These are phyloP conservation scores for Choloepus didactylus DNA, from an alignment of 2,797 vertebrate species.

Conservation along the genomic window DNA sequence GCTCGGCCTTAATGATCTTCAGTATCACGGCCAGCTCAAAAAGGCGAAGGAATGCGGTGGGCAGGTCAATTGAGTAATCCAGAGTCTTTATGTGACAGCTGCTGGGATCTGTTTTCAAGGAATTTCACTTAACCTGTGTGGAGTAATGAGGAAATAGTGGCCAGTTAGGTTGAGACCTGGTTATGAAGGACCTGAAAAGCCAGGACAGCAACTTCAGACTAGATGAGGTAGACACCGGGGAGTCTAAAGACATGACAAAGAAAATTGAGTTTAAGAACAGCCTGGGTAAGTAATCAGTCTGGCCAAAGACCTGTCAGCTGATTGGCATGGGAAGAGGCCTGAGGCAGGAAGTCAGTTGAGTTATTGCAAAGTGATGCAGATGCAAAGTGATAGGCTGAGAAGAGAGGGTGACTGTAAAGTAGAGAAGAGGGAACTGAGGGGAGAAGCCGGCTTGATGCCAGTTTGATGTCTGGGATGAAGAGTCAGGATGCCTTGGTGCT, in stretches of 20 bases:
- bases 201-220: not conserved
- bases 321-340: not conserved
- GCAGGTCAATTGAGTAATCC: not conserved
- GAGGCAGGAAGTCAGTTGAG: not conserved
- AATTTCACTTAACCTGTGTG: not conserved
- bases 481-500: too few relatives aligned
- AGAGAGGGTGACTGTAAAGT: not conserved
- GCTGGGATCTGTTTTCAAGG: not conserved
- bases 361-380: not conserved
- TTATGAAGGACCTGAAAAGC: constrained; percentile 20
- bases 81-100: not conserved
- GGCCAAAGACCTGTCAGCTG: not conserved
- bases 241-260: not conserved
- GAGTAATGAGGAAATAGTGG: not conserved
- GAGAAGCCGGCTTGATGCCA: not conserved
- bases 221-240: not conserved
- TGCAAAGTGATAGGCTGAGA: not conserved
- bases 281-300: not conserved
- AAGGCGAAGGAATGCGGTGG: not conserved
- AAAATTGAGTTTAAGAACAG: not conserved
- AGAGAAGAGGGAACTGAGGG: not conserved
- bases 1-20: not conserved
- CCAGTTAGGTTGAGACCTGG: not conserved
- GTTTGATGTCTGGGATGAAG: not conserved
- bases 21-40: not conserved